Evolutionary conservation across 2,113 vertebrate genomes (phyloP), one percentile per base, ranked within the genome.

Genomic region (Rhinoderma darwinii): DNA sequence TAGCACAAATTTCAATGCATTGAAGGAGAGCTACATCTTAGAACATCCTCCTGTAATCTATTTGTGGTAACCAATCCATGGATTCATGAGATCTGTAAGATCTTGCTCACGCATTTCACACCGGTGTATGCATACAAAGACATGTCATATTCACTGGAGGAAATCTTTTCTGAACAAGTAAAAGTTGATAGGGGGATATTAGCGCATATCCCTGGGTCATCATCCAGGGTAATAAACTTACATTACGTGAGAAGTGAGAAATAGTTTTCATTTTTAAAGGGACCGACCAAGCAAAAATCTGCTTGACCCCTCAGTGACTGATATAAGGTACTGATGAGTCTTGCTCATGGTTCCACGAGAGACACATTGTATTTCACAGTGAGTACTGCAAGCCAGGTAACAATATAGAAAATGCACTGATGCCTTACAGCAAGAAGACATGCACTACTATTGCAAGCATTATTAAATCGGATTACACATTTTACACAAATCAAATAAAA

Each of bases 401-500:
- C 39, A 56, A 39, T 14, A 43, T 51, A 51, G 20, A 54, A 50
- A 51, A 35, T 44, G 56, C n/a, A 82, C 15, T 17, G 5, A 82
- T 20, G 25, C n/a, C 50, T 56, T 59, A 59, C 32, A 37, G 32
- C 20, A 12, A 43, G 35, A 50, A 50, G 12, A n/a, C 22, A 82
- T 82, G 56, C 56, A 82, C 56, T 82, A 30, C 37, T 82, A 63
- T 82, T 30, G n/a, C 44, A 17, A 66, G 79, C 56, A 82, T 82
- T 81, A 39, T 15, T 25, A 82, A 61, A 30, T 27, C 6, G 41
- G 56, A 61, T 59, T n/a, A 63, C 75, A 51, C n/a, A 12, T 20
- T 30, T 80, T 59, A 32, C 50, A 80, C 77, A 75, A 75, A 47
- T 75, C 73, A 75, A 75, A 75, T 75, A 54, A 50, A 77, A 77